These are phyloP conservation scores for Drymonia ruficornis DNA, from an alignment of 2,888 invertebrate genomes.

Conservation along the genomic window DNA sequence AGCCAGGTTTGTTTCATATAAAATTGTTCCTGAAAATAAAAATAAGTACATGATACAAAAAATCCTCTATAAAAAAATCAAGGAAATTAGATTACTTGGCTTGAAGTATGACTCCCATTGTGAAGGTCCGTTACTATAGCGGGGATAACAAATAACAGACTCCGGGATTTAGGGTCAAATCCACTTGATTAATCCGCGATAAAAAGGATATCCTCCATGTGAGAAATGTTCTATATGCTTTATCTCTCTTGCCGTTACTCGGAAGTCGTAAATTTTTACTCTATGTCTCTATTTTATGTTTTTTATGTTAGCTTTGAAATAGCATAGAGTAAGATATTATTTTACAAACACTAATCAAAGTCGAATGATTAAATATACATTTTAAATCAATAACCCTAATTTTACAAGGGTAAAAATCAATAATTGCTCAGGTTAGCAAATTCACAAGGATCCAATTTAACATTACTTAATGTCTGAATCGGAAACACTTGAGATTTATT, in stretches of 20 bases:
- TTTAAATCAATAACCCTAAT: too few species aligned
- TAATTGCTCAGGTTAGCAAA: too few species aligned
- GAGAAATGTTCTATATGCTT: neutral
- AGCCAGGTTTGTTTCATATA: neutral
- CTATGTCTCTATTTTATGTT: neutral
- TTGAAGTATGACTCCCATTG: neutral
- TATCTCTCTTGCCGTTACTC: neutral
- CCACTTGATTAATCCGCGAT: conserved; percentile 1
- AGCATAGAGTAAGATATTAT: too few species aligned
- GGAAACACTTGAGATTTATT: too few species aligned
- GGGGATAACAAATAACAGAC: neutral
- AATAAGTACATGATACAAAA: neutral
- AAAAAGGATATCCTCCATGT: neutral
- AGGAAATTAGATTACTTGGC: neutral
- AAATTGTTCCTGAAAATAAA: too few species aligned
- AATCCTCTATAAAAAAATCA: neutral
- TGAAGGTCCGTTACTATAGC: neutral
- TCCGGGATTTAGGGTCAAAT: conserved; percentile 1
- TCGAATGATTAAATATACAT: too few species aligned
- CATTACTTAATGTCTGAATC: too few species aligned
- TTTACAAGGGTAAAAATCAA: too few species aligned
- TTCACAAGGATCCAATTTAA: too few species aligned
- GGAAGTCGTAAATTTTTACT: neutral
- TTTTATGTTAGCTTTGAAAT: too few species aligned
- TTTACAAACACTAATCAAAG: too few species aligned